phyloP scores from a whole-genome alignment of 2,888 invertebrate genomes.

The Candidula unifasciata region DNA sequence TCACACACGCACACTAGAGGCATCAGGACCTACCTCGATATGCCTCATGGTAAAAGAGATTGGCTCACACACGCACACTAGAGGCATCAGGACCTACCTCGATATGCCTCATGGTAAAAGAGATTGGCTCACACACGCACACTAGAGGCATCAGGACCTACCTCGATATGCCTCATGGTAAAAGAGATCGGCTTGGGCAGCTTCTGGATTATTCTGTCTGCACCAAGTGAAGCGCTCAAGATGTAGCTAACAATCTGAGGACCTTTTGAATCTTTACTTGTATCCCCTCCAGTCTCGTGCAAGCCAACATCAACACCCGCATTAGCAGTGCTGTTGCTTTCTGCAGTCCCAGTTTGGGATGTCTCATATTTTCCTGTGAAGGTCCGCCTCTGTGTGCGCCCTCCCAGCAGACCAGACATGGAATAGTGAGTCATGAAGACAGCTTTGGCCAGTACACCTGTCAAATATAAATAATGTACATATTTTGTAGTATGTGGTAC shows the following conservation, averaged over 20 bases:
- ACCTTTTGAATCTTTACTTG: slow-evolving; percentile 36
- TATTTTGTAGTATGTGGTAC: background rate
- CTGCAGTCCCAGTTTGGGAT: background rate
- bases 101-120: slow-evolving; percentile 63
- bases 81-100: background rate
- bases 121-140: slow-evolving; percentile 43
- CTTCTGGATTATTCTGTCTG: slow-evolving; percentile 35
- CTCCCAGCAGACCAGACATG: slow-evolving; percentile 66
- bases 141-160: slow-evolving; percentile 36
- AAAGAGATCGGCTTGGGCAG: slow-evolving; percentile 63
- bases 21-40: slow-evolving; percentile 61
- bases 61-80: background rate
- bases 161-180: slow-evolving; percentile 66
- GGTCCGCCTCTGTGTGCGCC: slow-evolving; percentile 24
- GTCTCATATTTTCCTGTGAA: background rate
- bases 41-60: slow-evolving; percentile 66
- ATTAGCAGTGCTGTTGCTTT: background rate
- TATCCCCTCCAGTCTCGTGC: background rate
- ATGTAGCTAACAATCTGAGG: slow-evolving; percentile 63
- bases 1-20: no score
- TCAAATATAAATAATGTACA: slow-evolving; percentile 14
- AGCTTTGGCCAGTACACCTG: slow-evolving; percentile 69
- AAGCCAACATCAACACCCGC: background rate
- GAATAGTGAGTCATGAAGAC: slow-evolving; percentile 73
- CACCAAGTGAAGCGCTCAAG: slow-evolving; percentile 64